Percentiles rank a stretch among this genome's conserved stretches.
These are phyloP conservation scores for Polylopha cassiicola DNA, from an alignment of 2,888 invertebrate genomes.

Conservation along the genomic window DNA sequence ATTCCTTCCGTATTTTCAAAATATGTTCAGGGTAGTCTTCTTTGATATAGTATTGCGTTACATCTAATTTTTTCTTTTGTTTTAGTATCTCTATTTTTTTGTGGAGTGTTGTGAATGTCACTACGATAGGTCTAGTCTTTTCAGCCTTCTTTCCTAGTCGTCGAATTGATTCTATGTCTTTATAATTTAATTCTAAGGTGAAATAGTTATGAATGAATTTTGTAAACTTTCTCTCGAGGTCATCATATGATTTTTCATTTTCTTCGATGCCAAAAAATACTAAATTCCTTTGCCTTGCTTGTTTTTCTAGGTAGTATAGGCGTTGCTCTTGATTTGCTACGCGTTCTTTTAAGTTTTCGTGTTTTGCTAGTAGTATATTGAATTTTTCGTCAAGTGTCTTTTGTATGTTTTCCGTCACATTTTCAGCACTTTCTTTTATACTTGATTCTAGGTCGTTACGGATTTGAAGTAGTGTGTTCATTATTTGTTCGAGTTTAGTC, in stretches of 20 bases:
- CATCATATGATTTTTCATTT: slow-evolving; percentile 1
- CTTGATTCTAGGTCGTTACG: slow-evolving; percentile 2
- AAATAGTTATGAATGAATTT: background rate
- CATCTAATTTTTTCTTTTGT: background rate
- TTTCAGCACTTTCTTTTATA: slow-evolving; percentile 3
- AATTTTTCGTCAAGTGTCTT: slow-evolving; percentile 1
- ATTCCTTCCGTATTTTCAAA: slow-evolving; percentile 2
- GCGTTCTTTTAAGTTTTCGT: background rate
- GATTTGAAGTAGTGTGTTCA: slow-evolving; percentile 1
- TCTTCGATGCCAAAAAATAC: slow-evolving; percentile 4
- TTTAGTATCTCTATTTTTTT: slow-evolving; percentile 1
- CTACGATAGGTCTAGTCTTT: background rate
- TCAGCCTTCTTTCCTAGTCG: slow-evolving; percentile 3
- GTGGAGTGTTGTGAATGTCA: background rate
- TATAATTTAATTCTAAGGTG: background rate
- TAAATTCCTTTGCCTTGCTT: slow-evolving; percentile 1
- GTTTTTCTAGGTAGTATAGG: slow-evolving; percentile 1
- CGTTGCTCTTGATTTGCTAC: background rate
- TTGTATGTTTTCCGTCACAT: background rate
- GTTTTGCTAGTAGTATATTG: background rate
- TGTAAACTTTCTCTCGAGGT: background rate
- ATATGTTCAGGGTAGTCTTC: slow-evolving; percentile 3
- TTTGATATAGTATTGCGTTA: background rate
- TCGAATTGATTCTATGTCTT: slow-evolving; percentile 4
- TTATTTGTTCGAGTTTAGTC: slow-evolving; percentile 8